Conservation (phyloP, 1,140 invertebrate species). For the Armadillidium nasatum region DNA sequence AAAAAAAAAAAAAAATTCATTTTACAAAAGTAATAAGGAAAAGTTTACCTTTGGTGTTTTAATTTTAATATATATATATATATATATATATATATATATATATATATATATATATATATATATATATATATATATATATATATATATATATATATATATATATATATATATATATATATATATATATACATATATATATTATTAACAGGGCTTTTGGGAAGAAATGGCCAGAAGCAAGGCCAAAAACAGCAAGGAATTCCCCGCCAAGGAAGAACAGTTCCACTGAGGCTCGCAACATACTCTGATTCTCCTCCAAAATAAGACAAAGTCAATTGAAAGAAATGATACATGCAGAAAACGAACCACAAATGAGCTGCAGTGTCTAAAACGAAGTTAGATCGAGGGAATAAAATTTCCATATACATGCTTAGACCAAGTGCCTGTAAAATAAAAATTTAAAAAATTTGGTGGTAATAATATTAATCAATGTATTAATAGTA, state of each 20-base stretch:
- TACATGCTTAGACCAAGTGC: slow-evolving; percentile 37
- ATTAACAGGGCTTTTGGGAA: slow-evolving; percentile 31
- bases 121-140: not conserved
- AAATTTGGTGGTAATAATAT: too few species aligned
- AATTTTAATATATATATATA: too few species aligned
- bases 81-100: not conserved
- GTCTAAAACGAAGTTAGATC: slow-evolving; percentile 38
- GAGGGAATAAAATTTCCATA: slow-evolving; percentile 37
- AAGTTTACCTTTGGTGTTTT: too few species aligned
- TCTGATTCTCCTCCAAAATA: slow-evolving; percentile 37
- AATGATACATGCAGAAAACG: slow-evolving; percentile 41
- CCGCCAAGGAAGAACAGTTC: slow-evolving; percentile 34
- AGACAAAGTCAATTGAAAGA: slow-evolving; percentile 33
- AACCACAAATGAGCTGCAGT: slow-evolving; percentile 37
- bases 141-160: not conserved
- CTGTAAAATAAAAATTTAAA: too few species aligned
- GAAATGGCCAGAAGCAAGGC: slow-evolving; percentile 36
- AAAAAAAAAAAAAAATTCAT: too few species aligned
- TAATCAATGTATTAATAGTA: too few species aligned
- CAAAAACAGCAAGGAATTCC: slow-evolving; percentile 41
- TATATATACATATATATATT: too few species aligned
- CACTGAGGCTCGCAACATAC: slow-evolving; percentile 35
- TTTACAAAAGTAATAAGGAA: too few species aligned
- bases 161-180: not conserved
- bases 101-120: not conserved